phyloP scores from a whole-genome alignment of 2,797 vertebrate genomes.

The Decapterus maruadsi region DNA sequence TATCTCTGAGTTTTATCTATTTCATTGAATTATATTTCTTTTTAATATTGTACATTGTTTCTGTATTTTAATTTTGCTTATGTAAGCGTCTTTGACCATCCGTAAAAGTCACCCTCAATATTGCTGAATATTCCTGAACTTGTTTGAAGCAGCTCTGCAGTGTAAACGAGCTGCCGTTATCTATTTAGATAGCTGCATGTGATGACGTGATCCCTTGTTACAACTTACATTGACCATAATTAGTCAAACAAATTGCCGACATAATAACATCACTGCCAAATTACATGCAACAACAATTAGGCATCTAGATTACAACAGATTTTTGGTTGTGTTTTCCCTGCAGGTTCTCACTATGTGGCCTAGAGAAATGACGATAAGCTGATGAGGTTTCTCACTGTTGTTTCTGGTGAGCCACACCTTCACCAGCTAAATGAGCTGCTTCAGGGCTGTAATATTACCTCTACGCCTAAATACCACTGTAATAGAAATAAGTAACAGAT shows the following conservation, averaged over 20 bases:
- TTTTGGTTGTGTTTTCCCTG: conserved; percentile 14
- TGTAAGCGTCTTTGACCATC: no score
- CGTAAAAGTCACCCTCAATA: no score
- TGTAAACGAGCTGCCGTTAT: not conserved
- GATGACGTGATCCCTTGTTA: not conserved
- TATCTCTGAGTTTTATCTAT: no score
- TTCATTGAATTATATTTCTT: no score
- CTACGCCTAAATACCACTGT: conserved; percentile 38
- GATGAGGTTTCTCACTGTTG: conserved; percentile 16
- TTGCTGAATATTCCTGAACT: not conserved
- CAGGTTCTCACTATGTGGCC: conserved; percentile 7
- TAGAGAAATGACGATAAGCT: conserved; percentile 6
- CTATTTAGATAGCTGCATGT: not conserved
- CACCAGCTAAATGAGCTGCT: not conserved
- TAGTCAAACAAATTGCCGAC: not conserved
- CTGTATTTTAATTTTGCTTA: not conserved
- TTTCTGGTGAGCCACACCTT: conserved; percentile 8
- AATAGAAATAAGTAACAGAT: conserved; percentile 50
- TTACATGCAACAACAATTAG: no score
- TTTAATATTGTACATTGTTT: no score
- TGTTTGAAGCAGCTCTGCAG: not conserved
- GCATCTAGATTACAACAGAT: not conserved
- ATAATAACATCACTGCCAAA: not conserved
- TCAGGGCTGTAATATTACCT: conserved; percentile 39
- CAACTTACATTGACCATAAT: not conserved